phyloP scores from a whole-genome alignment of 2,113 vertebrate species.

The Lophius piscatorius region DNA sequence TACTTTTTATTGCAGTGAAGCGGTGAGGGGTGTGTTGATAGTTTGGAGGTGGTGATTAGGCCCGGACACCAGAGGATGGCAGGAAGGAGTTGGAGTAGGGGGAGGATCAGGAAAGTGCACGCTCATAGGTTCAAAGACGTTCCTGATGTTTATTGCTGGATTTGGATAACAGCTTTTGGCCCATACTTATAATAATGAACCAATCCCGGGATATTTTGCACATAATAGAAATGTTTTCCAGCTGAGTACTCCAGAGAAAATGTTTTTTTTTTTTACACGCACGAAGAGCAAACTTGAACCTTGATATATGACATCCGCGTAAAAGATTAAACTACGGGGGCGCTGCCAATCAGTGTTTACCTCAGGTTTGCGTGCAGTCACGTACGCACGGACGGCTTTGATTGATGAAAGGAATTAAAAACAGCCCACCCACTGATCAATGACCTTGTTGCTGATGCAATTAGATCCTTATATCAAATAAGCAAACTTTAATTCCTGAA shows the following conservation, averaged over 20 bases:
- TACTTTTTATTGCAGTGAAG: too few species aligned
- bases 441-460: too few species aligned
- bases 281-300: conserved; percentile 16
- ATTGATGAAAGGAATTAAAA: too few species aligned
- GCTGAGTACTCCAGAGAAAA: rapidly evolving
- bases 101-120: conserved; percentile 58
- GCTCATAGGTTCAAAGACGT: conserved; percentile 68
- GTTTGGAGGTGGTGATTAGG: too few species aligned
- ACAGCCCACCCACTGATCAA: too few species aligned
- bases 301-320: background rate
- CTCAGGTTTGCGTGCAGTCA: background rate
- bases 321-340: conserved; percentile 26
- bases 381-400: conserved; percentile 39
- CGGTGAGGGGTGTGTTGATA: background rate
- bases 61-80: conserved; percentile 36
- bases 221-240: too few species aligned
- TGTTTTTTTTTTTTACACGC: background rate
- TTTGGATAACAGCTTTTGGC: conserved; percentile 30
- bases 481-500: too few species aligned
- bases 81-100: conserved; percentile 62
- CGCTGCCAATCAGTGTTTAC: conserved; percentile 22
- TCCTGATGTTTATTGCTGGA: conserved; percentile 57
- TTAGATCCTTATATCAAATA: too few species aligned
- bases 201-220: too few species aligned
- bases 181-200: too few species aligned